Conservation (phyloP, 53 echinoderm and acorn worm species). For the Mesocentrotus franciscanus region DNA sequence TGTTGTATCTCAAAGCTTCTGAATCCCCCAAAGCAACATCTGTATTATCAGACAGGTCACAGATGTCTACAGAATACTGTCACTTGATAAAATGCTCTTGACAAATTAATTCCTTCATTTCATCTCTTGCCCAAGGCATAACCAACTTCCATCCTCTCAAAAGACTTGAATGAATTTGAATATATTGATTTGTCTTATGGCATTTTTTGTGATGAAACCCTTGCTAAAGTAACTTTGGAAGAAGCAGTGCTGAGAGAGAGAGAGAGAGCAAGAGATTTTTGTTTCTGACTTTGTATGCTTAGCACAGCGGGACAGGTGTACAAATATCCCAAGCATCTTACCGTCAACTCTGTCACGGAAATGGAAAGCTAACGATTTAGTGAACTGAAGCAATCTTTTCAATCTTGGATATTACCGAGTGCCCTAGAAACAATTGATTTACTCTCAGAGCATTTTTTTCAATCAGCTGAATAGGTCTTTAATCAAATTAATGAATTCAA, state of each 20-base stretch:
- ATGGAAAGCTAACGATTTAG: conserved; percentile 41
- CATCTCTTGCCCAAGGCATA: background rate
- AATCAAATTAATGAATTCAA: background rate
- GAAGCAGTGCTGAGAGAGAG: background rate
- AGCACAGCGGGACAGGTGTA: conserved; percentile 7
- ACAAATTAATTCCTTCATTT: background rate
- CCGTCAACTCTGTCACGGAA: background rate
- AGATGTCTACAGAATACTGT: background rate
- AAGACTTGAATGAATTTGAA: conserved; percentile 16
- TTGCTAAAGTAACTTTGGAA: background rate
- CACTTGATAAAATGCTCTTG: background rate
- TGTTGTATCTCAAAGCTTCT: background rate
- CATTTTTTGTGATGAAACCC: background rate
- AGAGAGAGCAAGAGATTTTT: background rate
- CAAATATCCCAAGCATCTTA: background rate
- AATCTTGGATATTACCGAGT: background rate
- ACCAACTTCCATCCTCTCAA: background rate
- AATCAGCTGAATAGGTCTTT: background rate
- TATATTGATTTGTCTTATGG: background rate
- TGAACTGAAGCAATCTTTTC: conserved; percentile 26
- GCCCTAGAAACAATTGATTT: background rate
- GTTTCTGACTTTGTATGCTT: background rate
- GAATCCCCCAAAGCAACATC: background rate
- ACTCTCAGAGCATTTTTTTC: background rate
- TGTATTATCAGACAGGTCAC: background rate